Base-by-base conservation (phyloP, 64 coral and sea anemone genomes). In the Porites australiensis region DNA sequence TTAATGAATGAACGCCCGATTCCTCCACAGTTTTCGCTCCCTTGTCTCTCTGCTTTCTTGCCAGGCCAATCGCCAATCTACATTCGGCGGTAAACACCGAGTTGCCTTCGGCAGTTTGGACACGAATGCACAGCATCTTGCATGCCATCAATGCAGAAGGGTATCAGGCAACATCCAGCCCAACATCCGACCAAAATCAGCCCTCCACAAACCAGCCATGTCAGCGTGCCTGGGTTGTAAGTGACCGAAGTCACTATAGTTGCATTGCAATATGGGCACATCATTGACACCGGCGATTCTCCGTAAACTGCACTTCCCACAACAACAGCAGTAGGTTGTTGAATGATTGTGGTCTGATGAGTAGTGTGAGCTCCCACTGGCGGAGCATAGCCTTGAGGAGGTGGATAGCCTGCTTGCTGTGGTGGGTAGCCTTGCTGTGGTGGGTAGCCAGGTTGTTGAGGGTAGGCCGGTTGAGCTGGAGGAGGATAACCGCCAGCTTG, bases 151-250 rank as follows among this genome's bases (percentile, higher is more conserved):
- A 98, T 71, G 15, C 79, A 92, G 58, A 98, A 98, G 15, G 96
- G 96, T 67, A 98, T 50, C 8, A 98, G 10, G 44, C 96, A 98
- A 72, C 96, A 98, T 0, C 96, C 96, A 43, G 50, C 55, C 37
- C 66, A 59, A 51, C 89, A 90, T 13, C 94, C 89, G 11, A 91
- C 83, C 22, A 89, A 68, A 45, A 86, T 53, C 3, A 94, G 21
- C 7, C 79, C 45, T 21, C 70, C 85, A 74, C 84, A 74, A 4
- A 77, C 57, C 18, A 91, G 66, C 83, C 77, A 94, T 13, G 93
- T 91, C 19, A 98, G 72, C 62, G 77, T 90, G 37, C 92, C 96
- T 23, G 93, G 77, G 8, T 65, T 77, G 13, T 89, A 82, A 14
- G 62, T 50, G 7, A 89, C 74, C 5, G 64, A 59, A 0, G 94